Conservation (phyloP, 2,888 invertebrate genomes). For the Polymixis flavicincta region DNA sequence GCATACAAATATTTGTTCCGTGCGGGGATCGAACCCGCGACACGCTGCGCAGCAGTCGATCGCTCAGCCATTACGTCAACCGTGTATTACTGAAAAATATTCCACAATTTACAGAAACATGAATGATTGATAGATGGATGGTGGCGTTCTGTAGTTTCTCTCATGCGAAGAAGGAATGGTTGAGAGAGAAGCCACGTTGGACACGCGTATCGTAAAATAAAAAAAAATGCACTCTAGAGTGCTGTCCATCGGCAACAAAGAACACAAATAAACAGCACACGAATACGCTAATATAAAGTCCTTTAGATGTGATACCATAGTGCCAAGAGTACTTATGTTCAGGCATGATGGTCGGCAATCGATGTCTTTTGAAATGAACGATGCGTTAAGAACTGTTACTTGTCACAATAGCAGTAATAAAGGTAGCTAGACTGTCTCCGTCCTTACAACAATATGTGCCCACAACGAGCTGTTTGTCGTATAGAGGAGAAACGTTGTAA, state of each 20-base stretch:
- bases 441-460: not conserved
- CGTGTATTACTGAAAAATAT: no score
- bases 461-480: not conserved
- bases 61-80: no score
- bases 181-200: not conserved
- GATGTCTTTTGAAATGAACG: not conserved
- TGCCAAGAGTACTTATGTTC: not conserved
- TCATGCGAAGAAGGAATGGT: not conserved
- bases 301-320: not conserved
- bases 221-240: not conserved
- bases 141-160: not conserved
- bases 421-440: not conserved
- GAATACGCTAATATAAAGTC: not conserved
- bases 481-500: no score
- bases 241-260: not conserved
- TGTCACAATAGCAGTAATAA: not conserved
- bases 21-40: no score
- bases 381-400: not conserved
- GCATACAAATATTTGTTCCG: no score
- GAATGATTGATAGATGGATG: not conserved
- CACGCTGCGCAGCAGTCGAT: no score
- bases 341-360: not conserved
- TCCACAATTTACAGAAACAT: not conserved
- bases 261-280: not conserved
- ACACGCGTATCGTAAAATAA: not conserved